These are phyloP conservation scores for Malaclemys terrapin DNA, from an alignment of 2,113 vertebrate species.

Conservation along the genomic window DNA sequence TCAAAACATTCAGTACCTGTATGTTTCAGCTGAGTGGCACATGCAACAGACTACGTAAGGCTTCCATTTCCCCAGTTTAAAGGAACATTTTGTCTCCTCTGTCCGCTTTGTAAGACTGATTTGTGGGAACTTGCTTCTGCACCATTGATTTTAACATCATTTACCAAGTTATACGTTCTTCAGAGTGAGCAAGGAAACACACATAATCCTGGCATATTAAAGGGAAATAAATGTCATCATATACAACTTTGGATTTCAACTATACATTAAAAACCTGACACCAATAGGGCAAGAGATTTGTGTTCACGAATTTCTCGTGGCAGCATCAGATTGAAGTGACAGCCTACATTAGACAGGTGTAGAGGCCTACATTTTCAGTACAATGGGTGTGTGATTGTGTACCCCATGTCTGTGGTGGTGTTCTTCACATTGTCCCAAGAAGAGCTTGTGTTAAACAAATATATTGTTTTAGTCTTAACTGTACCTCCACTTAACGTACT, in stretches of 20 bases:
- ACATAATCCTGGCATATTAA: constrained; percentile 66
- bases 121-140: constrained; percentile 70
- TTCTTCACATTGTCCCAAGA: background rate
- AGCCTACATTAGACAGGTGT: rapidly evolving
- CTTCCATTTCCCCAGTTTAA: background rate
- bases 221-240: constrained; percentile 49
- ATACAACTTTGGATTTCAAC: background rate
- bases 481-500: background rate
- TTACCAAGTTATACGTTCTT: constrained; percentile 43
- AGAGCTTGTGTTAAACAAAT: background rate
- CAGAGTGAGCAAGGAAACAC: constrained; percentile 55
- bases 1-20: background rate
- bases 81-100: constrained; percentile 30
- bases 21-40: background rate
- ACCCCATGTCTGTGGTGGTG: background rate
- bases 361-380: background rate
- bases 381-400: background rate
- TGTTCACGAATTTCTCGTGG: background rate
- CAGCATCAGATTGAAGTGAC: background rate
- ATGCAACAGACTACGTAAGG: background rate
- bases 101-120: constrained; percentile 24
- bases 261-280: background rate
- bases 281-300: background rate
- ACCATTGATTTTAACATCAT: constrained; percentile 60
- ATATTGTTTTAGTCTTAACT: background rate